Evolutionary conservation across 2,113 vertebrate species (phyloP), one percentile per base, ranked within the genome.

Genomic region (Channa argus): DNA sequence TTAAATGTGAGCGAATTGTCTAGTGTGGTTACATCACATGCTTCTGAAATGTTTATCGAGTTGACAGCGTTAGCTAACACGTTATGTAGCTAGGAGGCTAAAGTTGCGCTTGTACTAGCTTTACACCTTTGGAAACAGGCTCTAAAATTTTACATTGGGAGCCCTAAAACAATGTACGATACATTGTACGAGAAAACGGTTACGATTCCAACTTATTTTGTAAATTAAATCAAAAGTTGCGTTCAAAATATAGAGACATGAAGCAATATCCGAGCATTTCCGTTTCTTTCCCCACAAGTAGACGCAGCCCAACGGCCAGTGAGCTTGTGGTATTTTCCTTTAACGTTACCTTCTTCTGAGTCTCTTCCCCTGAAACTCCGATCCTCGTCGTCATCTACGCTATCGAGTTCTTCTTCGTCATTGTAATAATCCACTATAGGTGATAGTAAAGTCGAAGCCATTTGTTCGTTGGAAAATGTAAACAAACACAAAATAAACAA

Each of bases 301-400:
- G 83, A 76, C 82, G 6, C 74, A 84, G 75, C 74, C 86, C 76
- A 6, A 63, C 45, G 49, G 50, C 50, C 34, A 24, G 38, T 46
- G 3, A 56, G 47, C 54, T 41, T 52, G 46, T 61, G 4, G 15
- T 5, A 14, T 43, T 39, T 73, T 60, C 8, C 24, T 59, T 73
- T 15, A 77, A 53, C 74, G 69, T 71, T 84, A 97, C 96, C 97
- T 94, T 97, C 97, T 47, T 99, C 97, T 0, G 97, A 98, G 80
- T 98, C 97, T 67, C 97, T 95, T 44, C 96, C 96, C 55, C 97
- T 96, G 73, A 96, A 96, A 88, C 97, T 98, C 15, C 96, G 95
- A 63, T 98, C 97, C 34, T 98, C 97, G 56, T 98, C 97, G 64
- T 98, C 97, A 6, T 97, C 97, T 84, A 97, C 96, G 71, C 96